Conservation (phyloP, 1,140 invertebrate species). For the Sycophaga agraensis region DNA sequence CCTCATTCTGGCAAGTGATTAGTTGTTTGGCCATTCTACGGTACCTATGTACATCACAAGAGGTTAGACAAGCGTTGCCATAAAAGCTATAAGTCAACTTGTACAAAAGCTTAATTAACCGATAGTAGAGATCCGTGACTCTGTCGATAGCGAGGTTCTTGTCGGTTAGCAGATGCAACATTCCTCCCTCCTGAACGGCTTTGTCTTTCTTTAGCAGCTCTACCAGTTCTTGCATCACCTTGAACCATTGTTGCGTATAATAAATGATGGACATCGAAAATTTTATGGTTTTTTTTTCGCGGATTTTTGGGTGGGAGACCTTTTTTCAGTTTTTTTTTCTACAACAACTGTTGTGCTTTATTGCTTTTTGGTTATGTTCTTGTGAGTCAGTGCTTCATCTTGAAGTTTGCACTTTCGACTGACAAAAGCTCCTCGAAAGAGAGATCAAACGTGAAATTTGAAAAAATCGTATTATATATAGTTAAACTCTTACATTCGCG, state of each 20-base stretch:
- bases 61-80: too few species aligned
- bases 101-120: too few species aligned
- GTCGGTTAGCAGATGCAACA: neutral
- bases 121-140: conserved; percentile 23
- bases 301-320: neutral
- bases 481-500: too few species aligned
- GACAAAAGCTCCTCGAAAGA: neutral
- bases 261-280: conserved; percentile 41
- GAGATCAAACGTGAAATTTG: neutral
- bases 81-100: too few species aligned
- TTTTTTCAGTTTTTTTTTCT: too few species aligned
- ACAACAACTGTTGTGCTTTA: too few species aligned
- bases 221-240: conserved; percentile 36
- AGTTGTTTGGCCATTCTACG: conserved; percentile 43
- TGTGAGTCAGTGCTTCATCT: neutral
- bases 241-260: conserved; percentile 44
- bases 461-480: neutral
- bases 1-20: conserved; percentile 62
- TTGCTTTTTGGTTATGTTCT: conserved; percentile 11
- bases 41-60: conserved; percentile 44
- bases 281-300: neutral
- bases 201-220: conserved; percentile 40
- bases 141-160: conserved; percentile 11
- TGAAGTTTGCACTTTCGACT: neutral
- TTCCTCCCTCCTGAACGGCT: conserved; percentile 19